Percentiles rank a stretch among this genome's conserved stretches.
phyloP scores from a whole-genome alignment of 2,113 vertebrate genomes.

The Brachionichthys hirsutus region DNA sequence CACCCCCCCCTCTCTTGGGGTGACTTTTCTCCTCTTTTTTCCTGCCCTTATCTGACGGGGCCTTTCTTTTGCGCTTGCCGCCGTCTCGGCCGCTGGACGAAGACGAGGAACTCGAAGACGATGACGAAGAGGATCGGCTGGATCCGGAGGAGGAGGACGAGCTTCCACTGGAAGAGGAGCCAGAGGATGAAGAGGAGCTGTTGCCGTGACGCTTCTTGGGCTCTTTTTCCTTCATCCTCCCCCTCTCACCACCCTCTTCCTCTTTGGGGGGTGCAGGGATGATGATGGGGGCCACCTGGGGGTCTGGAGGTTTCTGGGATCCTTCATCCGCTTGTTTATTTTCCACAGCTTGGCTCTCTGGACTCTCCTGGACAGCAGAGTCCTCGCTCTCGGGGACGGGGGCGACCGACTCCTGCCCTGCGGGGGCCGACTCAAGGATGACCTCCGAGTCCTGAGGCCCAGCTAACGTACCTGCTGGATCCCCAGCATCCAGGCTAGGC shows the following conservation, averaged over 20 bases:
- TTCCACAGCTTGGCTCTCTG: constrained; percentile 8
- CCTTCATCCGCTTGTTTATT: constrained; percentile 2
- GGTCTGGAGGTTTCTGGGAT: constrained; percentile 3
- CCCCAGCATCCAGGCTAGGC: background rate
- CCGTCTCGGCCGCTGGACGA: constrained; percentile 83
- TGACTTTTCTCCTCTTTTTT: constrained; percentile 85
- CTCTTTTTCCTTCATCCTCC: constrained; percentile 81
- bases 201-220: constrained; percentile 78
- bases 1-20: constrained; percentile 86
- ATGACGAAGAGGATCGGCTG: constrained; percentile 85
- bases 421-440: background rate
- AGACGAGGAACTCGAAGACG: constrained; percentile 82
- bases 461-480: constrained; percentile 19
- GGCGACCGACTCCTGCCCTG: background rate
- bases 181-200: constrained; percentile 78
- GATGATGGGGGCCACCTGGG: constrained; percentile 14
- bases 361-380: background rate
- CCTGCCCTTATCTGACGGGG: constrained; percentile 72
- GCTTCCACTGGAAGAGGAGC: constrained; percentile 86
- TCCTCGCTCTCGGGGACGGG: constrained; percentile 7
- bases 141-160: constrained; percentile 81
- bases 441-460: background rate
- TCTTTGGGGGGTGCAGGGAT: constrained; percentile 24
- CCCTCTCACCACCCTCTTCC: constrained; percentile 6
- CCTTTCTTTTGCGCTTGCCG: constrained; percentile 84